These are phyloP conservation scores for Agrotis segetum DNA, from an alignment of 2,888 invertebrate genomes.

Conservation along the genomic window DNA sequence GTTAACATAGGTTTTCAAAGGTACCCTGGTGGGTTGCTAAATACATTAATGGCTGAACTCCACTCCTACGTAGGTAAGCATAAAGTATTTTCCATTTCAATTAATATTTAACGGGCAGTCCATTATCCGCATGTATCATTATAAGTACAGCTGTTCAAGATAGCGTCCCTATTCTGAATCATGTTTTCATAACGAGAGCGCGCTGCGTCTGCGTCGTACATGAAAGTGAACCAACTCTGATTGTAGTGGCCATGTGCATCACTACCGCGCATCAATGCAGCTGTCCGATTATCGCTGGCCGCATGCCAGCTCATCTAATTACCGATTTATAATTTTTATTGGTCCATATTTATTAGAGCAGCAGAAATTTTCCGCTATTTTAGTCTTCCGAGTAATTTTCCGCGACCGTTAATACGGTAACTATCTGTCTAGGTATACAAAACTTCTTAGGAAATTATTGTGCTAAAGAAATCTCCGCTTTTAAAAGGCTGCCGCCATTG, in stretches of 20 bases:
- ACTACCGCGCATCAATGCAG: conserved; percentile 71
- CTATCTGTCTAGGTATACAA: conserved; percentile 21
- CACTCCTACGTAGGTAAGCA: conserved; percentile 16
- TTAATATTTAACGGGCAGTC: conserved; percentile 32
- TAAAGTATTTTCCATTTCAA: conserved; percentile 38
- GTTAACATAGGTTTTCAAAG: conserved; percentile 43
- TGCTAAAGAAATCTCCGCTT: conserved; percentile 67
- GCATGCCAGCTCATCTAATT: conserved; percentile 72
- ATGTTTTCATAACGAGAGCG: conserved; percentile 72
- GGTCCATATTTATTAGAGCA: conserved; percentile 24
- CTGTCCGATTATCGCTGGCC: conserved; percentile 72
- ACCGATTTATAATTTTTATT: conserved; percentile 48
- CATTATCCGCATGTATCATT: conserved; percentile 54
- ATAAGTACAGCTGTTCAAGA: conserved; percentile 56
- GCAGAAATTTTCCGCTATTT: conserved; percentile 22
- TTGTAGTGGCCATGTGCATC: conserved; percentile 81
- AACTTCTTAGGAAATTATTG: conserved; percentile 47
- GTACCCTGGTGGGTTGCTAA: conserved; percentile 25
- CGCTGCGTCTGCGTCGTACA: conserved; percentile 60
- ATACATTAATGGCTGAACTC: conserved; percentile 25
- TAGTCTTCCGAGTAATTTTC: conserved; percentile 26
- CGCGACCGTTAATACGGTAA: conserved; percentile 31
- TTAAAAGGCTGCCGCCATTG: conserved; percentile 55
- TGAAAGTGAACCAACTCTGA: conserved; percentile 70
- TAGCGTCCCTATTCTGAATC: conserved; percentile 65